These are phyloP conservation scores for Cheilosia scutellata DNA, from an alignment of 2,888 invertebrate species.

Conservation along the genomic window DNA sequence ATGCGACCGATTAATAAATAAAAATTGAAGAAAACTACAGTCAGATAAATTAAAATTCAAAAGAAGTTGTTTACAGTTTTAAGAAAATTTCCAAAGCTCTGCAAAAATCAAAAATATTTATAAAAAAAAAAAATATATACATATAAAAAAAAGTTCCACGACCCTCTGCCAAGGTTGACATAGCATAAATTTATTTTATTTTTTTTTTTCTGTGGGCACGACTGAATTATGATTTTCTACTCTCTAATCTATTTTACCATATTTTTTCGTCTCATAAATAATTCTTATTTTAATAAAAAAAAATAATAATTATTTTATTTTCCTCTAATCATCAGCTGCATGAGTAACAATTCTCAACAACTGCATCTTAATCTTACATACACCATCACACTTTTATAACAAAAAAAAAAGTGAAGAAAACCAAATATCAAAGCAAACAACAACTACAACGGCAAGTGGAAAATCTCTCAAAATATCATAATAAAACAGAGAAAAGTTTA, in stretches of 20 bases:
- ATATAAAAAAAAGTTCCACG: neutral
- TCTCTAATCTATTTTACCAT: neutral
- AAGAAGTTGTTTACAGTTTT: neutral
- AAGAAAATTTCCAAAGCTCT: neutral
- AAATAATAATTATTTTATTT: neutral
- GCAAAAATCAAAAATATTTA: neutral
- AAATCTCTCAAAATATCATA: conserved; percentile 44
- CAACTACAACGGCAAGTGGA: conserved; percentile 47
- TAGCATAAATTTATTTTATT: neutral
- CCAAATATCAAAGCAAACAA: neutral
- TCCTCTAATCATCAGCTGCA: conserved; percentile 52
- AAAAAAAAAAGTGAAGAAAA: conserved; percentile 13
- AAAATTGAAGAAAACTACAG: no score
- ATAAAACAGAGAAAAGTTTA: conserved; percentile 40
- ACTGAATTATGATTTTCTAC: neutral
- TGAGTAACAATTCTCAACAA: conserved; percentile 49
- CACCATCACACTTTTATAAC: conserved; percentile 3
- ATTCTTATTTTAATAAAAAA: neutral
- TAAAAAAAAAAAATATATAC: neutral
- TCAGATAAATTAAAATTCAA: no score
- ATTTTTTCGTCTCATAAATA: neutral
- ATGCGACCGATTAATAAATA: no score
- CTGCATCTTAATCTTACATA: conserved; percentile 15
- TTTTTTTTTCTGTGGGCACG: neutral
- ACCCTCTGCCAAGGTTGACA: conserved; percentile 34